A percentile compares a stretch with the other conserved stretches of the same genome.
Evolutionary conservation across 2,113 vertebrate genomes (phyloP).

Genomic region (Alethe diademata): DNA sequence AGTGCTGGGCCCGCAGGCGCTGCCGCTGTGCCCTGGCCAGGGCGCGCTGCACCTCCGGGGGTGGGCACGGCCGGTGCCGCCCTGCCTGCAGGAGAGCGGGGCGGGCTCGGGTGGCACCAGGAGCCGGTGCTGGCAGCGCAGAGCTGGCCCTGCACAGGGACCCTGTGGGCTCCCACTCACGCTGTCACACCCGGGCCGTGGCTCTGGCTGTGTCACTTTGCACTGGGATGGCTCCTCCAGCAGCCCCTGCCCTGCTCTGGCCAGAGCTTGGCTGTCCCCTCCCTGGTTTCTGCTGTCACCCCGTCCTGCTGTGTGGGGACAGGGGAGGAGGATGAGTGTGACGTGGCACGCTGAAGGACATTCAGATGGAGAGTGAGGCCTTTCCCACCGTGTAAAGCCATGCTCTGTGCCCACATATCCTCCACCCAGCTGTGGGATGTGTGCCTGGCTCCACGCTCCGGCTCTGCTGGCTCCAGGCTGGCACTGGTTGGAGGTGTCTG

Average conservation of each 20-base stretch:
- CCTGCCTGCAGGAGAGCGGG: not conserved
- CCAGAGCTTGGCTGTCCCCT: accelerated
- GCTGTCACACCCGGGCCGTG: accelerated
- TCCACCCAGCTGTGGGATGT: accelerated
- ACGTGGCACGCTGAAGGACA: accelerated
- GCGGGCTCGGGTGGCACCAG: accelerated
- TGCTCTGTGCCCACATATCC: not conserved
- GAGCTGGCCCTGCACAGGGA: not conserved
- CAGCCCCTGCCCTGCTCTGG: accelerated
- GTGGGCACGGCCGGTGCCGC: not conserved
- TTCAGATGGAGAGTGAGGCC: not conserved
- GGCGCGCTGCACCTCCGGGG: constrained; percentile 66
- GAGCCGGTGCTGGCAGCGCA: not conserved
- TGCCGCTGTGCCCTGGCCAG: constrained; percentile 73
- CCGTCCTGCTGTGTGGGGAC: not conserved
- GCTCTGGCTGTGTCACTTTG: not conserved
- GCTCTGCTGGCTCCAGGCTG: not conserved
- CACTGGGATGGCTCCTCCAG: not conserved
- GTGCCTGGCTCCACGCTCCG: accelerated
- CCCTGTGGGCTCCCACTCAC: not conserved
- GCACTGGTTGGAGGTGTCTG: accelerated
- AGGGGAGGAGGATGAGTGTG: not conserved
- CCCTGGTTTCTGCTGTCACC: accelerated
- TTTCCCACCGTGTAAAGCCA: not conserved
- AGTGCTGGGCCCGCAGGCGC: constrained; percentile 74